Base-by-base conservation (phyloP, 2,888 invertebrate species). In the Drosophila buzzatii region DNA sequence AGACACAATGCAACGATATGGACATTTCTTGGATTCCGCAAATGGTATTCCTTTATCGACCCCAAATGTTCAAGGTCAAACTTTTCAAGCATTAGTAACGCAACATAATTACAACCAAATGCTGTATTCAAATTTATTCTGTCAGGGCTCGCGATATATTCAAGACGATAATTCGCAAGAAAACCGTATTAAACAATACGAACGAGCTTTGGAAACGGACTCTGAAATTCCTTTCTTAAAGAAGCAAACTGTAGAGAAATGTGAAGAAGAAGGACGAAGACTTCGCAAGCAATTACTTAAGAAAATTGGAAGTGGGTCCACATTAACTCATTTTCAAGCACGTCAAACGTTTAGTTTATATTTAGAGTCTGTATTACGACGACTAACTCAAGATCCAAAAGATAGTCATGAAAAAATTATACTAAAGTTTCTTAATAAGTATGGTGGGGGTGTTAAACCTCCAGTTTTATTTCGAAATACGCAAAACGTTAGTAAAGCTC, bases 1-100 rank as follows among this genome's bases (percentile, higher is more conserved):
- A 73, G 97, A 98, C 92, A 96, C 97, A 23, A 98, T 98, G 97
- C 95, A 95, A 91, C 95, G 96, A 91, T 97, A 97, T 92, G 95
- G 96, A 16, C 95, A 95, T 88, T 97, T 96, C 90, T 93, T 97
- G 53, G 97, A 97, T 93, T 94, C 96, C 0, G 94, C 95, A 55
- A 95, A 96, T 31, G 97, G 97, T 59, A 95, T 97, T 82, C 97
- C 97, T 0, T 94, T 96, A 51, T 95, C 95, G 62, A 95, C 95
- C 5, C 94, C 95, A 41, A 94, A 94, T 3, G 92, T 94, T 31
- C 94, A 94, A 92, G 95, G 94, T 85, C 94, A 94, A 90, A 94
- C 94, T 73, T 86, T 87, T 60, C 94, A 95, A 90, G 92, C 94
- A 3, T 94, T 95, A 90, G 94, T 91, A 7, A 73, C 95, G 58